Conservation (phyloP, 2,113 vertebrate genomes). For the Dicaeum eximium region DNA sequence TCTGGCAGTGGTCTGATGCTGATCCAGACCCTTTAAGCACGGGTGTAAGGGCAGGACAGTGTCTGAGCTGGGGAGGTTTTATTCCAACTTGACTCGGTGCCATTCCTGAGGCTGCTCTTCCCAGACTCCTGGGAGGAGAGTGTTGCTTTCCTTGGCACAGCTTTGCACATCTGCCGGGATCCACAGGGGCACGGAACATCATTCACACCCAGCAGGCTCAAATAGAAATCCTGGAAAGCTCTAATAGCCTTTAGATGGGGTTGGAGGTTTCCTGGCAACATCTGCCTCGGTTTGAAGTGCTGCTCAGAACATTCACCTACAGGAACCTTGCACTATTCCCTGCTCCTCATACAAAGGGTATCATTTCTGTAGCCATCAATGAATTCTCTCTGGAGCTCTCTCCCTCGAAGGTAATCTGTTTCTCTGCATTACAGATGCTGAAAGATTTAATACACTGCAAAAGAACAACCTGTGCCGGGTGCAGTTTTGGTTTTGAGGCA, state of each 20-base stretch:
- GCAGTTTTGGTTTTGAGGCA: background rate
- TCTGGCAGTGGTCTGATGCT: background rate
- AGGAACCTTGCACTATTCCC: background rate
- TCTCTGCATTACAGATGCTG: background rate
- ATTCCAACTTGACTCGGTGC: fast-evolving
- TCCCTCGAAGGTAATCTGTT: background rate
- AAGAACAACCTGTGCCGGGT: background rate
- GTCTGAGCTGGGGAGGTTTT: background rate
- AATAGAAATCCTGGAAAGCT: background rate
- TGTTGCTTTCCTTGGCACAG: background rate
- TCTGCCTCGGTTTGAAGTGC: background rate
- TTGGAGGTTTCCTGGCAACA: background rate
- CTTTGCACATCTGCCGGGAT: background rate
- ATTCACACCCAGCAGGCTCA: background rate
- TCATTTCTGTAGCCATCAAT: background rate
- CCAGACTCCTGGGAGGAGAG: background rate
- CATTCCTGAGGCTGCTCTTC: background rate
- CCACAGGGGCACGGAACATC: fast-evolving
- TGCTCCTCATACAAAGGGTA: fast-evolving
- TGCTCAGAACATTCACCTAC: background rate
- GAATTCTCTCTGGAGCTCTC: background rate
- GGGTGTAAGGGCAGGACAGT: background rate
- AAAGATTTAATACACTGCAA: background rate
- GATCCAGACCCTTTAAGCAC: background rate
- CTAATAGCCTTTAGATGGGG: background rate